phyloP scores from a whole-genome alignment of 1,140 invertebrate genomes.

The Lepidurus couesii region DNA sequence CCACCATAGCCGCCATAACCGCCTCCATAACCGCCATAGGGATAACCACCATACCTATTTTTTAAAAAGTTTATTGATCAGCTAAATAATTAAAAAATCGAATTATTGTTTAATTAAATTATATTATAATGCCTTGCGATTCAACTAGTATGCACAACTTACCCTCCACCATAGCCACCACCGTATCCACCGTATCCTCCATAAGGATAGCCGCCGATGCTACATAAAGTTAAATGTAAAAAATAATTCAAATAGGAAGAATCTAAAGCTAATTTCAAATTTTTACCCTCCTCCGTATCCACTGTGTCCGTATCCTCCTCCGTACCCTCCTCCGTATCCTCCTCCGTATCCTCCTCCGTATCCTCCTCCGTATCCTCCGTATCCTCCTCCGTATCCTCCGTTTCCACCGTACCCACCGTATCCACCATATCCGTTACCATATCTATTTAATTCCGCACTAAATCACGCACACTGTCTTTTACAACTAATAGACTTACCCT shows the following conservation, averaged over 20 bases:
- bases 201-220: neutral
- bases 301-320: neutral
- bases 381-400: neutral
- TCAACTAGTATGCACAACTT: too few relatives aligned
- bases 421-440: neutral
- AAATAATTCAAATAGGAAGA: neutral
- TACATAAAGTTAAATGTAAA: neutral
- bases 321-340: neutral
- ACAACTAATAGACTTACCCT: neutral
- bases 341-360: neutral
- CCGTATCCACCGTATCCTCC: neutral
- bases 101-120: too few relatives aligned
- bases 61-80: too few relatives aligned
- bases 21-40: neutral
- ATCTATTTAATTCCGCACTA: neutral
- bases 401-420: neutral
- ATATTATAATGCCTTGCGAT: too few relatives aligned
- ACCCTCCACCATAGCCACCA: neutral
- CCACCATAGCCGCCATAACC: neutral
- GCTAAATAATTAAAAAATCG: too few relatives aligned
- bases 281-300: neutral
- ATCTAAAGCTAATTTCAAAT: neutral
- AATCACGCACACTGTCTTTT: neutral
- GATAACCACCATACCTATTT: neutral
- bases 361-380: neutral